A percentile compares a stretch with the other conserved stretches of the same genome.
phyloP scores from a whole-genome alignment of 2,113 vertebrate species.

The Melanotaenia duboulayi region DNA sequence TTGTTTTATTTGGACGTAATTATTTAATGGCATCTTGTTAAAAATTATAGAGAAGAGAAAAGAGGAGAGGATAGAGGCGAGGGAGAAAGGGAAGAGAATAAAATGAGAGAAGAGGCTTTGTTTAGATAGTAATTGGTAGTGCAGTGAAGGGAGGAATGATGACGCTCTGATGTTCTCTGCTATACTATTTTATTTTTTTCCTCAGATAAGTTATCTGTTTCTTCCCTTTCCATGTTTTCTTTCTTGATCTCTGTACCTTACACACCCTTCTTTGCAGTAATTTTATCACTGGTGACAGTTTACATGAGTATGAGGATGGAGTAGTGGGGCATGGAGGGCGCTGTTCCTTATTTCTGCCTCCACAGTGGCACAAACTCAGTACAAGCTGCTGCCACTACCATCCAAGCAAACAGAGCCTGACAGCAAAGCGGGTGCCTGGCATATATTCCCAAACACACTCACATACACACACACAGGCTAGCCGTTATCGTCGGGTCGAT shows the following conservation, averaged over 20 bases:
- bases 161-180: slow-evolving; percentile 29
- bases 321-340: slow-evolving; percentile 51
- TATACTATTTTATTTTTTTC: background rate
- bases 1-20: slow-evolving; percentile 79
- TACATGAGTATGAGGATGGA: slow-evolving; percentile 41
- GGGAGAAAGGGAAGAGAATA: slow-evolving; percentile 18
- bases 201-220: background rate
- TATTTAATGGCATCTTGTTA: slow-evolving; percentile 75
- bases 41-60: slow-evolving; percentile 56
- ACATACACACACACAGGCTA: slow-evolving; percentile 9
- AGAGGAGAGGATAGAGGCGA: slow-evolving; percentile 1
- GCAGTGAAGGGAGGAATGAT: slow-evolving; percentile 40
- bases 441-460: slow-evolving; percentile 49
- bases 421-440: slow-evolving; percentile 78
- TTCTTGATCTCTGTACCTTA: background rate
- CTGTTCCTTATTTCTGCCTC: slow-evolving; percentile 49
- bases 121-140: slow-evolving; percentile 66
- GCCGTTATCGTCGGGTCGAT: slow-evolving; percentile 28
- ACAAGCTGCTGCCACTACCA: slow-evolving; percentile 62
- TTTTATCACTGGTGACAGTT: slow-evolving; percentile 46
- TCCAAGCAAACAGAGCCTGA: slow-evolving; percentile 85
- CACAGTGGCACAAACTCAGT: slow-evolving; percentile 14
- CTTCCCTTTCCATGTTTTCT: background rate
- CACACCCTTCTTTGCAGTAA: slow-evolving; percentile 35
- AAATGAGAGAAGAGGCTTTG: slow-evolving; percentile 46